Evolutionary conservation across 2,797 vertebrate genomes (phyloP).

Genomic region (Sciaenops ocellatus): DNA sequence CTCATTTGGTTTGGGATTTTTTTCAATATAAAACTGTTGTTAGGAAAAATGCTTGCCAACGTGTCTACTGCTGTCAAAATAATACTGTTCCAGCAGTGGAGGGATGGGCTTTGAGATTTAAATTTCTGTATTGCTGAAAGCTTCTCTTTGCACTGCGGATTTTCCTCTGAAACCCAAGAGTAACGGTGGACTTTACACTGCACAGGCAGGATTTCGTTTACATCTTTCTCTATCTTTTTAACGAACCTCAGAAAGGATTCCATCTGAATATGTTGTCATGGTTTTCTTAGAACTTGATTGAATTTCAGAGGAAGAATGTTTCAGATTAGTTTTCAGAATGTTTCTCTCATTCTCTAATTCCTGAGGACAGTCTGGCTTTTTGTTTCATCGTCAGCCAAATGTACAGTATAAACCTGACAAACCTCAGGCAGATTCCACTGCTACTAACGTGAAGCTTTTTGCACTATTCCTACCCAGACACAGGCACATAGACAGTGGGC

Average conservation of each 20-base stretch:
- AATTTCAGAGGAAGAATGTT: neutral
- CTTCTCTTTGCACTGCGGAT: conserved; percentile 19
- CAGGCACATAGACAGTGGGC: no score
- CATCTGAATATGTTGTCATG: neutral
- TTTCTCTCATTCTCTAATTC: neutral
- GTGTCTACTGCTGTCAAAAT: neutral
- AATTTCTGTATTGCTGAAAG: neutral
- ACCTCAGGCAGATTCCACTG: neutral
- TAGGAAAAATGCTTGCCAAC: neutral
- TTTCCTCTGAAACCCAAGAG: conserved; percentile 15
- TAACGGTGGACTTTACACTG: neutral
- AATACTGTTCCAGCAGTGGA: neutral
- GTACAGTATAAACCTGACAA: neutral
- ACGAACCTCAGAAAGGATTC: neutral
- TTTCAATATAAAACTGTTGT: neutral
- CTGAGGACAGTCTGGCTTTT: neutral
- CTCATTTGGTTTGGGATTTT: neutral
- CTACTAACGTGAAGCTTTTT: neutral
- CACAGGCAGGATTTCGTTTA: neutral
- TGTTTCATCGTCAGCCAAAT: neutral
- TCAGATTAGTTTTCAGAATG: neutral
- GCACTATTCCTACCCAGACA: neutral
- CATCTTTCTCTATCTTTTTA: neutral
- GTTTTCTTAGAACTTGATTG: neutral
- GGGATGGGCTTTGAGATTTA: neutral